Evolutionary conservation across 2,113 vertebrate species (phyloP).

Genomic region (Synchiropus splendidus): DNA sequence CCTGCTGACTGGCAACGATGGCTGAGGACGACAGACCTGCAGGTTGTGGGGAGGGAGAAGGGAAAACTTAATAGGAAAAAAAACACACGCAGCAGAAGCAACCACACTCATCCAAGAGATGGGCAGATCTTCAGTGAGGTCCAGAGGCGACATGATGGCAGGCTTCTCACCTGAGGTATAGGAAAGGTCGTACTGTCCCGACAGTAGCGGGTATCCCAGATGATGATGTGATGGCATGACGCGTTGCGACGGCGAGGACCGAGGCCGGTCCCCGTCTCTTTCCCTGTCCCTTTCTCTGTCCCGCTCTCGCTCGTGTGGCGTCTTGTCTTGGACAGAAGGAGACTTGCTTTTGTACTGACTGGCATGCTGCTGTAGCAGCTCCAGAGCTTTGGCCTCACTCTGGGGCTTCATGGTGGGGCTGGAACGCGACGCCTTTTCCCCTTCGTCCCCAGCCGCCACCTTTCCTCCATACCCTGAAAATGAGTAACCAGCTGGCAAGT

Average conservation of each 20-base stretch:
- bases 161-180: slow-evolving; percentile 81
- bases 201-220: slow-evolving; percentile 86
- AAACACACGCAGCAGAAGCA: background rate
- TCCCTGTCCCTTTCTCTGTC: slow-evolving; percentile 66
- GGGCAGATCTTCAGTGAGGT: background rate
- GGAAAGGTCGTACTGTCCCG: slow-evolving; percentile 88
- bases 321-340: slow-evolving; percentile 75
- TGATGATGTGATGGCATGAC: slow-evolving; percentile 88
- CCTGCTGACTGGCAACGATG: slow-evolving; percentile 93
- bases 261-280: slow-evolving; percentile 73
- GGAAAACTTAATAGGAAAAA: background rate
- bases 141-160: too few relatives aligned
- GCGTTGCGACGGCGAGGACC: slow-evolving; percentile 86
- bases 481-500: slow-evolving; percentile 85
- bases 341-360: slow-evolving; percentile 98
- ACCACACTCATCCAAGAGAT: background rate
- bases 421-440: slow-evolving; percentile 75
- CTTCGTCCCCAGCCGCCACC: slow-evolving; percentile 73
- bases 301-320: slow-evolving; percentile 39
- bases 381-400: slow-evolving; percentile 83
- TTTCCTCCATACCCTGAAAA: slow-evolving; percentile 87
- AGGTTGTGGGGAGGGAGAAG: background rate
- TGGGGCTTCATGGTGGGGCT: slow-evolving; percentile 68
- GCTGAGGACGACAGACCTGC: slow-evolving; percentile 92
- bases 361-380: slow-evolving; percentile 93